A percentile compares a stretch with the other conserved stretches of the same genome.
phyloP scores from a whole-genome alignment of 1,140 invertebrate genomes.

The Idris sp. region DNA sequence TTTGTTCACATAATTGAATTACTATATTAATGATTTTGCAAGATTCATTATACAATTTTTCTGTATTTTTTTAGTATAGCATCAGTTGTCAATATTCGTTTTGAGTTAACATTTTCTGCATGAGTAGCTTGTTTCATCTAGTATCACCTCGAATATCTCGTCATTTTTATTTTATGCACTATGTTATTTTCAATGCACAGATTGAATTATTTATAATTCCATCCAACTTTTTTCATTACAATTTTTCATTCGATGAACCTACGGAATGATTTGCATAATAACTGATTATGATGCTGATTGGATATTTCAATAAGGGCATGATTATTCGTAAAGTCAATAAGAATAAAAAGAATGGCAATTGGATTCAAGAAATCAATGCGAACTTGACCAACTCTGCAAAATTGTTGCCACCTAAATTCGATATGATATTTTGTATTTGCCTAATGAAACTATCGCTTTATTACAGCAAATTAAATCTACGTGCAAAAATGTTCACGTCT shows the following conservation, averaged over 20 bases:
- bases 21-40: no score
- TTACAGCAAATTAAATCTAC: constrained; percentile 18
- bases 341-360: constrained; percentile 4
- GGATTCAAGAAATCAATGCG: constrained; percentile 1
- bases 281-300: constrained; percentile 1
- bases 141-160: constrained; percentile 58
- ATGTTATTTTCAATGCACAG: constrained; percentile 17
- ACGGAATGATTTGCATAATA: constrained; percentile 8
- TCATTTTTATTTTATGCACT: constrained; percentile 65
- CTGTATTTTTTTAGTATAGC: no score
- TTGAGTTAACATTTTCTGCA: no score
- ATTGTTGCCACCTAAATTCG: constrained; percentile 12
- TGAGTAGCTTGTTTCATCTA: constrained; percentile 37
- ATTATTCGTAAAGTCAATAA: not conserved
- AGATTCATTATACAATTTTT: no score
- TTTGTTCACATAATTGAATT: no score
- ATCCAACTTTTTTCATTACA: no score
- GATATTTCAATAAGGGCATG: constrained; percentile 6
- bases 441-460: constrained; percentile 3
- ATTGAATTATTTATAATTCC: constrained; percentile 31
- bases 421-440: not conserved
- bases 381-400: constrained; percentile 3
- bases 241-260: not conserved
- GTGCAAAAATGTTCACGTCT: constrained; percentile 21
- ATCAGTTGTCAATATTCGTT: no score